Percentiles rank a stretch among this genome's conserved stretches.
Conservation (phyloP, 2,113 vertebrate species). For the Lagopus leucura region DNA sequence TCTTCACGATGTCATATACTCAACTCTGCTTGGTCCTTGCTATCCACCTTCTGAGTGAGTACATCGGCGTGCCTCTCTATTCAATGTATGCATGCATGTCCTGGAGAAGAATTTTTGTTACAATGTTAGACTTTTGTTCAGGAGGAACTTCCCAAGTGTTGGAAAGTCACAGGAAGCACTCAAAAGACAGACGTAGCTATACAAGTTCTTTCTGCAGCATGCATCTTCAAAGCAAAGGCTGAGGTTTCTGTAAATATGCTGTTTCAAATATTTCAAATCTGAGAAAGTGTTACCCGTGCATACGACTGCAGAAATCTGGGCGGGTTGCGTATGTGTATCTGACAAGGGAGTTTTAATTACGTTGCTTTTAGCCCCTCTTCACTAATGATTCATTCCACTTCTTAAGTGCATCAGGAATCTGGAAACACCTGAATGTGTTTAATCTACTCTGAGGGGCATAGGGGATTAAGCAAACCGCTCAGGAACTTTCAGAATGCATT, state of each 20-base stretch:
- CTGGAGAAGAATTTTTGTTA: background rate
- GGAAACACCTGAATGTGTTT: background rate
- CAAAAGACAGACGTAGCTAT: fast-evolving
- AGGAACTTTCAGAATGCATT: background rate
- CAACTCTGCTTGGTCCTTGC: background rate
- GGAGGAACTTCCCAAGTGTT: background rate
- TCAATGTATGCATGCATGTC: background rate
- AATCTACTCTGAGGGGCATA: background rate
- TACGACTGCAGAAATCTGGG: background rate
- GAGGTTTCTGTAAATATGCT: background rate
- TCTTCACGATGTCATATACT: background rate
- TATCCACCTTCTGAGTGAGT: background rate
- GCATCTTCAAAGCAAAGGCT: background rate
- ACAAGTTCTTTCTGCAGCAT: no score
- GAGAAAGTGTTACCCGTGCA: background rate
- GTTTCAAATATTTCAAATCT: background rate
- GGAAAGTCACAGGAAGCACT: no score
- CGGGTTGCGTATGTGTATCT: background rate
- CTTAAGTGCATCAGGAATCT: background rate
- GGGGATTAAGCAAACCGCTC: background rate
- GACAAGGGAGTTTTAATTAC: background rate
- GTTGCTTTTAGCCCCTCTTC: background rate
- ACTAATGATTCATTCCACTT: background rate
- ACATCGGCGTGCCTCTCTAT: background rate
- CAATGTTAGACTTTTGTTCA: fast-evolving